These are phyloP conservation scores for Gambusia holbrooki DNA, from an alignment of 2,113 vertebrate genomes.

Conservation along the genomic window DNA sequence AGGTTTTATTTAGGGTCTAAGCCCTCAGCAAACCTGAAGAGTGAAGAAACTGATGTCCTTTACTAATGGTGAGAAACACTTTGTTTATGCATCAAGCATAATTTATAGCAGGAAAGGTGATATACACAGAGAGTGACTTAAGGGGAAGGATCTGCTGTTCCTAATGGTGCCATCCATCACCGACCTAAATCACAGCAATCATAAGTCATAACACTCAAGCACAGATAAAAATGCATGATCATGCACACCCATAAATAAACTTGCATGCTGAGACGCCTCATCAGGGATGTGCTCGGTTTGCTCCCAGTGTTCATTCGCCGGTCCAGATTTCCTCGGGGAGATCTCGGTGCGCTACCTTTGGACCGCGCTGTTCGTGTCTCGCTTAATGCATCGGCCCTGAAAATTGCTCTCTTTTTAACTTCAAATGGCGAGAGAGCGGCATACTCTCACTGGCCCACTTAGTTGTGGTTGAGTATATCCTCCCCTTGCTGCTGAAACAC, in stretches of 20 bases:
- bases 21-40: background rate
- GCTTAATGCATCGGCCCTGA: conserved; percentile 17
- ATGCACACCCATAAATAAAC: conserved; percentile 37
- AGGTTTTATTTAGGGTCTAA: background rate
- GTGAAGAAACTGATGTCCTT: background rate
- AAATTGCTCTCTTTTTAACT: conserved; percentile 30
- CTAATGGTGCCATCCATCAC: conserved; percentile 67
- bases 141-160: conserved; percentile 3
- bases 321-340: conserved; percentile 50
- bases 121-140: conserved; percentile 25
- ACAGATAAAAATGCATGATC: conserved; percentile 51
- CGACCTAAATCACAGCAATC: conserved; percentile 59
- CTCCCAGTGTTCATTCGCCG: conserved; percentile 14
- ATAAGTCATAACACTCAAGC: conserved; percentile 57
- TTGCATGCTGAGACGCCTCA: conserved; percentile 24
- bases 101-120: conserved; percentile 15
- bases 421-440: conserved; percentile 32
- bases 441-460: conserved; percentile 25
- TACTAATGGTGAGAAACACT: conserved; percentile 19
- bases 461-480: conserved; percentile 22
- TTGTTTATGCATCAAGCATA: background rate
- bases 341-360: conserved; percentile 30
- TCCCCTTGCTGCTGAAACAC: conserved; percentile 23
- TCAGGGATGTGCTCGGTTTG: conserved; percentile 21
- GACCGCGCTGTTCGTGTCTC: conserved; percentile 5